Percentiles rank a stretch among this genome's conserved stretches.
Conservation (phyloP, 2,888 invertebrate species). For the Tinea trinotella region DNA sequence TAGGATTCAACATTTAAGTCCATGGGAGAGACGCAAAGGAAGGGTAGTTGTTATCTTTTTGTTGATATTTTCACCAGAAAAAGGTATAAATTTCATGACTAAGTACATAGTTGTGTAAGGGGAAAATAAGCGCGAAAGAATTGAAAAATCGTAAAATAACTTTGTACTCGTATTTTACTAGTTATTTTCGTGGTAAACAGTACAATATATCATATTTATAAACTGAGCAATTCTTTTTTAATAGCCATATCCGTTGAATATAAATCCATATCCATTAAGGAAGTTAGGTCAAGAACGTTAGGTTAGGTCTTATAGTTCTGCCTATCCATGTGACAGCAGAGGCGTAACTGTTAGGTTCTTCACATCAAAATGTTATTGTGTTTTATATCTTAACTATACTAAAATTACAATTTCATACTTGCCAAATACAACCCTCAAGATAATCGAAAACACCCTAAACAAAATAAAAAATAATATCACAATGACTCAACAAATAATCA, state of each 20-base stretch:
- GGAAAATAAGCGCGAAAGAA: not conserved
- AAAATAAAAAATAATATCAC: not conserved
- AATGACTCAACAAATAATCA: not conserved
- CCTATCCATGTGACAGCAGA: too few species aligned
- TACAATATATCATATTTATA: too few species aligned
- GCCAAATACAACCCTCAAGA: not conserved
- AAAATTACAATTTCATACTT: not conserved
- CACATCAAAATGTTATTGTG: too few species aligned
- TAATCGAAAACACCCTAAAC: not conserved
- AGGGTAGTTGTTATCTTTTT: not conserved
- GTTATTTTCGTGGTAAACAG: too few species aligned
- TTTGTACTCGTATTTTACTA: too few species aligned
- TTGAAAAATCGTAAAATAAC: not conserved
- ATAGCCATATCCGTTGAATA: too few species aligned
- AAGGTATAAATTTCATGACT: constrained; percentile 55
- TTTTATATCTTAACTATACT: too few species aligned
- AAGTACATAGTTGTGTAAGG: constrained; percentile 24
- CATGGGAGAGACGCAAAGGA: not conserved
- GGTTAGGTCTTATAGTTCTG: too few species aligned
- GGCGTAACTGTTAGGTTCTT: too few species aligned
- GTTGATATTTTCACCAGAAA: constrained; percentile 39
- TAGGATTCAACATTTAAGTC: not conserved
- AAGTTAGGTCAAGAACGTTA: too few species aligned
- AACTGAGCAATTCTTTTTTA: too few species aligned
- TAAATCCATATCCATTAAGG: too few species aligned